phyloP scores from a whole-genome alignment of 2,113 vertebrate genomes.

The Hemibagrus wyckioides region DNA sequence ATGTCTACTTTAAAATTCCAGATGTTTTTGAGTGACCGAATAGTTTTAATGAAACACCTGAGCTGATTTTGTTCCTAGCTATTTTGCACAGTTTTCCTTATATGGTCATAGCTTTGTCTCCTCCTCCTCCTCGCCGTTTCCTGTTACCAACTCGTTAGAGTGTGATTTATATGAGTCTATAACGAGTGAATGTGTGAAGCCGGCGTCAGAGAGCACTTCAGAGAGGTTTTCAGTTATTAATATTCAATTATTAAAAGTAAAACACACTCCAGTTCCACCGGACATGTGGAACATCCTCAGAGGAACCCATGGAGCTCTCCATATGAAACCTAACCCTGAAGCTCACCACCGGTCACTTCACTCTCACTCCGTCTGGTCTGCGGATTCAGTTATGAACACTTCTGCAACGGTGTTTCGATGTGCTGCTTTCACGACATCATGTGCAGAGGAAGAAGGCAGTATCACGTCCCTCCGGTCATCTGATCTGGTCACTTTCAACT shows the following conservation, averaged over 20 bases:
- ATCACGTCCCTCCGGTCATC: not conserved
- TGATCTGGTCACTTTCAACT: not conserved
- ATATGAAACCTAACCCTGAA: not conserved
- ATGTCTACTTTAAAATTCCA: not conserved
- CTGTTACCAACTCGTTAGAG: not conserved
- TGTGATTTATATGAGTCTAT: not conserved
- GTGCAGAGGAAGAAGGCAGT: not conserved
- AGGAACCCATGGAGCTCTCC: not conserved
- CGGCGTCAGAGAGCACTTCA: no score
- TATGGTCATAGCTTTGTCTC: not conserved
- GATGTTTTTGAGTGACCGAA: not conserved
- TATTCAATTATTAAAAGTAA: no score
- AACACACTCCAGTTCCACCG: no score
- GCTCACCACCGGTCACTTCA: not conserved
- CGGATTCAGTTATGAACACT: not conserved
- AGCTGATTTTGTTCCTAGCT: not conserved
- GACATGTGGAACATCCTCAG: not conserved
- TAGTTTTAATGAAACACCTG: no score
- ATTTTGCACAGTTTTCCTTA: not conserved
- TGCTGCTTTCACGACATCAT: not conserved
- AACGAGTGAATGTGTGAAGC: not conserved
- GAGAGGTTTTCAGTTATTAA: no score
- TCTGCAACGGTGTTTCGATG: not conserved
- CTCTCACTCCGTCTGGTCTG: not conserved
- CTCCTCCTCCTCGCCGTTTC: not conserved